These are phyloP conservation scores for Dicyrtomina minuta DNA, from an alignment of 2,888 invertebrate genomes.

Conservation along the genomic window DNA sequence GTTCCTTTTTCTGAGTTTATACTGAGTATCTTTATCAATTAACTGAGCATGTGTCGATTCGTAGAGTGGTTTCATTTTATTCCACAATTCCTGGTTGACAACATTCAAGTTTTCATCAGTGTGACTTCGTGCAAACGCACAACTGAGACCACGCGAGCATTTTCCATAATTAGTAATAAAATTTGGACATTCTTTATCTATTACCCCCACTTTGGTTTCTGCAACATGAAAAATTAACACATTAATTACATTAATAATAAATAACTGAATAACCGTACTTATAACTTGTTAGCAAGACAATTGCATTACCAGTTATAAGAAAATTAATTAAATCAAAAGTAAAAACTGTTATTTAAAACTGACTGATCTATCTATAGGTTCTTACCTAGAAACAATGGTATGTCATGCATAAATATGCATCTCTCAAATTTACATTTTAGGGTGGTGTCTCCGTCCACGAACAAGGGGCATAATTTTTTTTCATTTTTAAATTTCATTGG, in stretches of 20 bases:
- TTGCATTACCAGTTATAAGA: background rate
- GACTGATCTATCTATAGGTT: conserved; percentile 60
- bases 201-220: conserved; percentile 59
- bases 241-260: conserved; percentile 8
- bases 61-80: conserved; percentile 37
- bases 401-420: conserved; percentile 77
- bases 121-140: conserved; percentile 68
- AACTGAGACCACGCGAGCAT: conserved; percentile 74
- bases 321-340: background rate
- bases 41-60: conserved; percentile 62
- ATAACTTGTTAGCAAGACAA: background rate
- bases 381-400: conserved; percentile 69
- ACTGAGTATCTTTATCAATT: conserved; percentile 65
- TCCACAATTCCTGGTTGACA: conserved; percentile 60
- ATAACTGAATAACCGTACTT: background rate
- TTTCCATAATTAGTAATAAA: conserved; percentile 66
- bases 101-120: conserved; percentile 70
- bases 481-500: conserved; percentile 65
- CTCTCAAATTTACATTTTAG: conserved; percentile 63
- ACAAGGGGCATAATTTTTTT: conserved; percentile 69
- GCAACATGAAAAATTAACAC: no score
- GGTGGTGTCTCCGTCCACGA: conserved; percentile 59
- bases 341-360: background rate
- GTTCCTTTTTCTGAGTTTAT: conserved; percentile 67
- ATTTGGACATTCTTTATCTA: conserved; percentile 61